A percentile compares a stretch with the other conserved stretches of the same genome.
phyloP scores from a whole-genome alignment of 2,888 invertebrate species.

The Eupithecia dodoneata region DNA sequence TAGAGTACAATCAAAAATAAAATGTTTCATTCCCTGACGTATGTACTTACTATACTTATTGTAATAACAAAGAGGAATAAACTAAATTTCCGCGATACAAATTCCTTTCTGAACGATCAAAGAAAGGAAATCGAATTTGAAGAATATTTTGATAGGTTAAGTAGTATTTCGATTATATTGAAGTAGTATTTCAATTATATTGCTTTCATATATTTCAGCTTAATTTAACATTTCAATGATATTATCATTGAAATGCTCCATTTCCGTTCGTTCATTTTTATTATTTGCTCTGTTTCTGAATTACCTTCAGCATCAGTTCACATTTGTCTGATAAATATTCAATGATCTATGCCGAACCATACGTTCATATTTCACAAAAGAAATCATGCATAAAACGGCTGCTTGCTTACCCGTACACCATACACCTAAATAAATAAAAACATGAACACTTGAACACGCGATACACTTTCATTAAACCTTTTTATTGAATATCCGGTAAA shows the following conservation, averaged over 20 bases:
- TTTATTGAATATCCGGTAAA: slow-evolving; percentile 18
- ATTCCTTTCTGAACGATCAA: background rate
- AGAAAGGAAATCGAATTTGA: background rate
- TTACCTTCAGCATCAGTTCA: slow-evolving; percentile 11
- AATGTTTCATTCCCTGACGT: background rate
- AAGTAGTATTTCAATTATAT: background rate
- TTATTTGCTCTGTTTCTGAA: background rate
- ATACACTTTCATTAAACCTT: slow-evolving; percentile 19
- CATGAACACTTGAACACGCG: slow-evolving; percentile 37
- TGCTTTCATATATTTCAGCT: too few species aligned
- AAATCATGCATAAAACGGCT: slow-evolving; percentile 32
- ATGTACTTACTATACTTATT: background rate
- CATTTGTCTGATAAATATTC: slow-evolving; percentile 29
- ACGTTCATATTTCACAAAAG: slow-evolving; percentile 25
- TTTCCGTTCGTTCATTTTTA: background rate
- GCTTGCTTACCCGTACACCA: slow-evolving; percentile 26
- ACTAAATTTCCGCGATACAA: background rate
- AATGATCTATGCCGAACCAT: slow-evolving; percentile 20
- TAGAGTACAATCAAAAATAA: background rate
- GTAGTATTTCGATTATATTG: background rate
- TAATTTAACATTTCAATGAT: too few species aligned
- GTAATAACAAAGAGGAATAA: background rate
- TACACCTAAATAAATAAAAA: slow-evolving; percentile 36
- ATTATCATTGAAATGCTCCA: too few species aligned
- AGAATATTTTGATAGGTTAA: background rate